A percentile compares a stretch with the other conserved stretches of the same genome.
These are phyloP conservation scores for Anastrepha obliqua DNA, from an alignment of 1,140 invertebrate genomes.

Conservation along the genomic window DNA sequence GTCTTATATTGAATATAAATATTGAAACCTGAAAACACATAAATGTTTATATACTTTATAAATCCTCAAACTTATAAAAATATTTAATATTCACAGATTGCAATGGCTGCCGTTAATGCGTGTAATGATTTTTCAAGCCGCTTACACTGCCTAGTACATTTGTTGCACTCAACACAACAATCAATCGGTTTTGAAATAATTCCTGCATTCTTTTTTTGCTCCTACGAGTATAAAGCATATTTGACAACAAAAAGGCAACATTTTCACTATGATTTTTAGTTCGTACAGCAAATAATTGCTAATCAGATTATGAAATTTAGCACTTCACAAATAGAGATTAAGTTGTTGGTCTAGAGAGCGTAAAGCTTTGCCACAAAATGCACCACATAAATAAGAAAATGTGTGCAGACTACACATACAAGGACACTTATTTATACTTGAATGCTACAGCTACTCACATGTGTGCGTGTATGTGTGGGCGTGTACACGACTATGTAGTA, in stretches of 20 bases:
- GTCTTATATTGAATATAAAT: too few relatives aligned
- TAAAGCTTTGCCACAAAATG: slow-evolving; percentile 44
- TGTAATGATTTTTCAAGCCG: too few relatives aligned
- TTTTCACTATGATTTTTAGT: neutral
- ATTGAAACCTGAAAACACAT: too few relatives aligned
- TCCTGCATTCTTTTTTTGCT: too few relatives aligned
- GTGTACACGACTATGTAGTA: too few relatives aligned
- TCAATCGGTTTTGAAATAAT: too few relatives aligned
- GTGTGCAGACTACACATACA: neutral
- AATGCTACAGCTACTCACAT: neutral
- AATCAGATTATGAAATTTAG: slow-evolving; percentile 48
- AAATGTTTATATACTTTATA: too few relatives aligned
- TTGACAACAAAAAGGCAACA: neutral
- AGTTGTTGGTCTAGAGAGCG: slow-evolving; percentile 19
- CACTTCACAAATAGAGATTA: slow-evolving; percentile 48
- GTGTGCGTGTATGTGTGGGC: neutral
- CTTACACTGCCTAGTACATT: too few relatives aligned
- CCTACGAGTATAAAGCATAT: neutral
- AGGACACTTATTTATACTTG: neutral
- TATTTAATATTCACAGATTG: too few relatives aligned
- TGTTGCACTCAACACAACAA: neutral
- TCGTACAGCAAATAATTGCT: slow-evolving; percentile 30
- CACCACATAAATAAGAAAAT: slow-evolving; percentile 4
- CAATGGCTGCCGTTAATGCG: too few relatives aligned
- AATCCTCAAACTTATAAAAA: too few relatives aligned